These are phyloP conservation scores for Teleiodes luculella DNA, from an alignment of 2,888 invertebrate genomes.

Conservation along the genomic window DNA sequence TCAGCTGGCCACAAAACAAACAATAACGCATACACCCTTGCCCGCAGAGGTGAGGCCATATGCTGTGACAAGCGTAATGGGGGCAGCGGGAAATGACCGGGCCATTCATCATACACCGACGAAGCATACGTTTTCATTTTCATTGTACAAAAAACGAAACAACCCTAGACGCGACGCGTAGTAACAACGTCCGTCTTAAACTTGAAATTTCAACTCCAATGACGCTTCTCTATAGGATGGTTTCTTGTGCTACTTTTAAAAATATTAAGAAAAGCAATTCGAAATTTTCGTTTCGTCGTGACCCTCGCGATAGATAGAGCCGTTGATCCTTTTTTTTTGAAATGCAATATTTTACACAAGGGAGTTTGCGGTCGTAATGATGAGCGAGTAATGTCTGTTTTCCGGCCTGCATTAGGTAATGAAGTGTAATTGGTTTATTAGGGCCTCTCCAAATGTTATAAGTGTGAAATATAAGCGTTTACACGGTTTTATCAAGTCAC, in stretches of 20 bases:
- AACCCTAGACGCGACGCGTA: neutral
- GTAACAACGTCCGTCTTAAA: neutral
- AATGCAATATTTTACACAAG: slow-evolving; percentile 48
- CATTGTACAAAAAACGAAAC: slow-evolving; percentile 22
- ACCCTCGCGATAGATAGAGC: slow-evolving; percentile 51
- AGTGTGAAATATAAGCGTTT: slow-evolving; percentile 60
- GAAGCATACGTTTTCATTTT: slow-evolving; percentile 58
- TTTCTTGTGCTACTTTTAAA: neutral
- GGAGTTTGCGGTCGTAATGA: slow-evolving; percentile 70
- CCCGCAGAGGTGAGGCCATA: slow-evolving; percentile 56
- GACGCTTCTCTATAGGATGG: neutral
- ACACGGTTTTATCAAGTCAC: slow-evolving; percentile 44
- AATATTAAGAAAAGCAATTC: neutral
- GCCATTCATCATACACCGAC: slow-evolving; percentile 66
- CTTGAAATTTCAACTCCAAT: neutral
- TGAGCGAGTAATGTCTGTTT: slow-evolving; percentile 67
- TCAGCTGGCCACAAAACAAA: slow-evolving; percentile 43
- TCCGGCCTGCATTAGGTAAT: slow-evolving; percentile 73
- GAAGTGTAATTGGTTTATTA: slow-evolving; percentile 73
- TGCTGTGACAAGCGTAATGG: slow-evolving; percentile 60
- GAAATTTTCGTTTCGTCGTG: too few relatives aligned
- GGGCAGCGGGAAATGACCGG: slow-evolving; percentile 60
- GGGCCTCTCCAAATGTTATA: slow-evolving; percentile 45
- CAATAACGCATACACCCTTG: slow-evolving; percentile 42
- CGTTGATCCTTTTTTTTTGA: slow-evolving; percentile 49